Percentiles rank a stretch among this genome's conserved stretches.
These are phyloP conservation scores for Oenanthe melanoleuca DNA, from an alignment of 2,113 vertebrate genomes.

Conservation along the genomic window DNA sequence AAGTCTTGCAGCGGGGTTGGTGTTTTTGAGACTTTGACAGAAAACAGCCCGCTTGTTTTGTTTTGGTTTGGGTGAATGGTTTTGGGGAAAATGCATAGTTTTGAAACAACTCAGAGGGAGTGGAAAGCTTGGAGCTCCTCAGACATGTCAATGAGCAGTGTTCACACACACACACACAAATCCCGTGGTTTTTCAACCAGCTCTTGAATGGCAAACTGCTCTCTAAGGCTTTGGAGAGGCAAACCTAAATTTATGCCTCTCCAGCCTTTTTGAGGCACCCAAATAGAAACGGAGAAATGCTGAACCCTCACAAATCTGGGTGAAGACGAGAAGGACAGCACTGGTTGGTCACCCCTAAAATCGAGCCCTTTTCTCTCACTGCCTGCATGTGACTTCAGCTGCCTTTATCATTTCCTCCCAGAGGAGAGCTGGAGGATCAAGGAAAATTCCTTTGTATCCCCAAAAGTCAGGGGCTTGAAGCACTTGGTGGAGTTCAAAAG, in stretches of 20 bases:
- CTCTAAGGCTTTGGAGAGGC: neutral
- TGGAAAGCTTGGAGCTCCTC: constrained; percentile 8
- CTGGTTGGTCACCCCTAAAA: neutral
- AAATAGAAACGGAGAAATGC: neutral
- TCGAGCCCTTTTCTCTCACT: neutral
- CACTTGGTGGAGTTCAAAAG: neutral
- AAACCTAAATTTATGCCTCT: neutral
- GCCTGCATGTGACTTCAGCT: neutral
- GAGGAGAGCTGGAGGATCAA: neutral
- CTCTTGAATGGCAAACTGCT: neutral
- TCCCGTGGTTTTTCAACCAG: neutral
- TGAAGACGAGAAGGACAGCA: neutral
- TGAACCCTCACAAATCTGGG: neutral
- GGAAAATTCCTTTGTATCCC: neutral
- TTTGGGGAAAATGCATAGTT: constrained; percentile 24
- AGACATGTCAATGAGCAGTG: neutral
- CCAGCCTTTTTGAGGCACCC: neutral
- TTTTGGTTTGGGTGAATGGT: constrained; percentile 27
- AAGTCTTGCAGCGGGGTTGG: neutral
- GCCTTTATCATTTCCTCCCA: neutral
- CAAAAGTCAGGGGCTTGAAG: neutral
- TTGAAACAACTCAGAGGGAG: neutral
- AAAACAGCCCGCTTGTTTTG: constrained; percentile 57
- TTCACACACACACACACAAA: neutral
- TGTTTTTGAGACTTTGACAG: constrained; percentile 42